A percentile compares a stretch with the other conserved stretches of the same genome.
Conservation (phyloP, 2,888 invertebrate genomes). For the Clitarchus hookeri region DNA sequence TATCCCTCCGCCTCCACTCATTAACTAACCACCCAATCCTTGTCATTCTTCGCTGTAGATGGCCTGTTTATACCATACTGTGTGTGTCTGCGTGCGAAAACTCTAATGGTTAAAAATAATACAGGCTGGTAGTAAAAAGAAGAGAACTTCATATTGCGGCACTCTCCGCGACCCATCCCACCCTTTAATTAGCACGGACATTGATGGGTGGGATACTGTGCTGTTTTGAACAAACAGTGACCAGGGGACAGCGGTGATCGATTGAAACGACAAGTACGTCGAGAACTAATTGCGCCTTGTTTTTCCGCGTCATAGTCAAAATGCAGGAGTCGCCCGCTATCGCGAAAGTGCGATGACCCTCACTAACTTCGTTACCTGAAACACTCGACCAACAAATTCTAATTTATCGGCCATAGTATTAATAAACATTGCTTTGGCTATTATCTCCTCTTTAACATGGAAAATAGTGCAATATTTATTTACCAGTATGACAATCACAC, state of each 20-base stretch:
- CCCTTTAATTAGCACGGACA: neutral
- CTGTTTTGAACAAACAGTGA: neutral
- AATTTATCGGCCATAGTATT: neutral
- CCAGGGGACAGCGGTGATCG: neutral
- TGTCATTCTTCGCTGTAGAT: neutral
- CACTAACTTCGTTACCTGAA: neutral
- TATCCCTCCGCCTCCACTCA: too few species aligned
- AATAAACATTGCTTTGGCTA: neutral
- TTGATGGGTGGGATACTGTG: neutral
- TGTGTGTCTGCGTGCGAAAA: neutral
- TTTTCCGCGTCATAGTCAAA: neutral
- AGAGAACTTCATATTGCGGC: neutral
- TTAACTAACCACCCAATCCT: too few species aligned
- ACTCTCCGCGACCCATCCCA: neutral
- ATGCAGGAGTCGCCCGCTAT: neutral
- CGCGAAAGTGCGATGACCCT: neutral
- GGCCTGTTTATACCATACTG: neutral
- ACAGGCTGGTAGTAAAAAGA: neutral
- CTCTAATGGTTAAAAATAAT: neutral
- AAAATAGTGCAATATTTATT: too few species aligned
- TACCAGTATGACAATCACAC: too few species aligned
- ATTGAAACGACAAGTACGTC: neutral
- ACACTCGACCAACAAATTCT: neutral
- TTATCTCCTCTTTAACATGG: neutral
- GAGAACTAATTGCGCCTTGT: constrained; percentile 1